These are phyloP conservation scores for Delphinapterus leucas DNA, from an alignment of 2,113 vertebrate genomes.

Conservation along the genomic window DNA sequence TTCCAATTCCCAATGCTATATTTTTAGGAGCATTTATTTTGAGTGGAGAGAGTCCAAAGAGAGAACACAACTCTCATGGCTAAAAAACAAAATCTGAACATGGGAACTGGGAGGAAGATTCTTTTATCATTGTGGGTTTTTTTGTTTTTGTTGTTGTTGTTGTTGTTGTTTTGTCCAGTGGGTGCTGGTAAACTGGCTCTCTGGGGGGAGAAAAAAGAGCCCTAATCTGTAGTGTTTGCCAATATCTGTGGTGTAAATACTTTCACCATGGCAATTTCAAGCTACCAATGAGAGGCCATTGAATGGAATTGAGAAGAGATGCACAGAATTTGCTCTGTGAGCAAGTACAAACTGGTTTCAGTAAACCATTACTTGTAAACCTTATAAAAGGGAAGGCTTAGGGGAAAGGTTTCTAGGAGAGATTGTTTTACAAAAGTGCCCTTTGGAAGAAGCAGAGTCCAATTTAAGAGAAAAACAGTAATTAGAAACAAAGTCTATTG, in stretches of 20 bases:
- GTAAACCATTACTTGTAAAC: neutral
- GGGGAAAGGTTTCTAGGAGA: neutral
- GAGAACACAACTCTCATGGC: neutral
- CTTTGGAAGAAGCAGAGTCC: neutral
- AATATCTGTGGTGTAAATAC: constrained; percentile 35
- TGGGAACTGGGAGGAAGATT: neutral
- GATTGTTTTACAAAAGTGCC: neutral
- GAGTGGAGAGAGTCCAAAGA: neutral
- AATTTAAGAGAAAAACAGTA: neutral
- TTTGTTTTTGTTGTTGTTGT: no score
- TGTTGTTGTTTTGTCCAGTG: neutral
- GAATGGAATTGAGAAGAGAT: neutral
- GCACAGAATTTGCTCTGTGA: neutral
- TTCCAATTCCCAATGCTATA: neutral
- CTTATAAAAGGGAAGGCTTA: neutral
- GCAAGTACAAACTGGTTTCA: neutral
- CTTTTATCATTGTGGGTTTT: neutral
- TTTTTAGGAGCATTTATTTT: constrained; percentile 62
- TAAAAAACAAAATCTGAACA: neutral
- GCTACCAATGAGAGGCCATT: neutral
- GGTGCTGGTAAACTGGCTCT: neutral
- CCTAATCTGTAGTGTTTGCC: neutral
- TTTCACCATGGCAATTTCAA: neutral
- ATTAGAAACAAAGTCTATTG: neutral
- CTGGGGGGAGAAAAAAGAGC: neutral